Evolutionary conservation across 2,113 vertebrate genomes (phyloP), one percentile per base, ranked within the genome.

Genomic region (Myxocyprinus asiaticus): DNA sequence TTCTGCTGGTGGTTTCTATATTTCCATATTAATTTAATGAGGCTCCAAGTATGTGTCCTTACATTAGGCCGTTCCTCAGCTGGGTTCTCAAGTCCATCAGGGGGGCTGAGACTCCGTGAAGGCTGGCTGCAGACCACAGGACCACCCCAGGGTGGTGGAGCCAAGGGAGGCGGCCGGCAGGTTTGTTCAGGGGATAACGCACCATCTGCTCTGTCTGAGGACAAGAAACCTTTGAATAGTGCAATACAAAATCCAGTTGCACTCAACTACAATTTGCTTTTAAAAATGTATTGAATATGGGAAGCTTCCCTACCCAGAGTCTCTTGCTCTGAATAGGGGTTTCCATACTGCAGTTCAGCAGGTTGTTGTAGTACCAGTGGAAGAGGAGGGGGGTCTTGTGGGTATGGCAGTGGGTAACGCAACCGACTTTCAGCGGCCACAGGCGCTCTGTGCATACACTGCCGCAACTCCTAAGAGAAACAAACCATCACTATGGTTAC

Each of bases 91-190:
- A 94, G 90, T 64, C 93, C 95, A 64, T 99, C 96, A 4, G 97
- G 96, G 7, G 96, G 93, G 86, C 93, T 97, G 7, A 98, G 93
- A 81, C 94, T 97, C 81, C 98, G 94, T 66, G 95, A 91, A 10
- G 98, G 98, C 82, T 99, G 98, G 85, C 96, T 98, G 85, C 98
- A 96, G 81, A 99, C 97, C 7, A 99, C 98, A 95, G 22, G 92
- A 87, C 2, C 86, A 72, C 0, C 84, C 87, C 63, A 80, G 64
- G 0, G 83, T 15, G 91, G 81, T 0, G 91, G 91, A 73, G 94
- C 94, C 65, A 92, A 90, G 2, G 95, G 94, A 42, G 91, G 91
- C 9, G 95, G 95, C 48, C 94, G 95, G 69, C 94, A 88, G 79
- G 94, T 91, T 79, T 95, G 92, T 84, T 97, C 96, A 9, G 95